A percentile compares a stretch with the other conserved stretches of the same genome.
These are phyloP conservation scores for Nerophis lumbriciformis DNA, from an alignment of 2,113 vertebrate species.

Conservation along the genomic window DNA sequence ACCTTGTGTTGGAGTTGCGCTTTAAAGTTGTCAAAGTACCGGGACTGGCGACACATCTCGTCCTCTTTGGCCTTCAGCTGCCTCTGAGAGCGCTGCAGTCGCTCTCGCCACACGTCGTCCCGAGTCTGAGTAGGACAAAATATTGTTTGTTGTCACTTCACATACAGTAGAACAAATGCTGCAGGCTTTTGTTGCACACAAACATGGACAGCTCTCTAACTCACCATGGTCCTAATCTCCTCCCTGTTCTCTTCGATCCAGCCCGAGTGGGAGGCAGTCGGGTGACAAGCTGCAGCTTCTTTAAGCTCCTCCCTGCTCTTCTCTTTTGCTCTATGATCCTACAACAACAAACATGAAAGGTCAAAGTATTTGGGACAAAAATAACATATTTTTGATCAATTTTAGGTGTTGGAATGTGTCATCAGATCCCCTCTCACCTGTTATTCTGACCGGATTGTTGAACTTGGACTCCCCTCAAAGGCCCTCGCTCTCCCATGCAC, in stretches of 20 bases:
- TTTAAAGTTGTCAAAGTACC: slow-evolving; percentile 80
- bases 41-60: slow-evolving; percentile 74
- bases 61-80: slow-evolving; percentile 75
- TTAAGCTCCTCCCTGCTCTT: slow-evolving; percentile 59
- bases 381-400: background rate
- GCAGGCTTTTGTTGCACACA: background rate
- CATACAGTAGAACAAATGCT: background rate
- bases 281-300: slow-evolving; percentile 38
- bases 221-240: slow-evolving; percentile 67
- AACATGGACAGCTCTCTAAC: background rate
- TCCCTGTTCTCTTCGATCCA: slow-evolving; percentile 67
- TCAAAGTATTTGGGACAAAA: background rate
- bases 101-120: slow-evolving; percentile 68
- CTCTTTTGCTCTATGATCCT: slow-evolving; percentile 67
- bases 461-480: slow-evolving; percentile 53
- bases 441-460: slow-evolving; percentile 38
- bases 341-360: slow-evolving; percentile 14
- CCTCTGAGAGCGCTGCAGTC: slow-evolving; percentile 68
- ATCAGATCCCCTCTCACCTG: slow-evolving; percentile 72
- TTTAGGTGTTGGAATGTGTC: slow-evolving; percentile 33
- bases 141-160: background rate
- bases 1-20: slow-evolving; percentile 72
- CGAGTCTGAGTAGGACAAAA: slow-evolving; percentile 55
- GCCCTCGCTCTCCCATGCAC: slow-evolving; percentile 46
- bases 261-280: slow-evolving; percentile 32